A percentile compares a stretch with the other conserved stretches of the same genome.
phyloP scores from a whole-genome alignment of 1,140 invertebrate genomes.

The Lasaia peninsularis region DNA sequence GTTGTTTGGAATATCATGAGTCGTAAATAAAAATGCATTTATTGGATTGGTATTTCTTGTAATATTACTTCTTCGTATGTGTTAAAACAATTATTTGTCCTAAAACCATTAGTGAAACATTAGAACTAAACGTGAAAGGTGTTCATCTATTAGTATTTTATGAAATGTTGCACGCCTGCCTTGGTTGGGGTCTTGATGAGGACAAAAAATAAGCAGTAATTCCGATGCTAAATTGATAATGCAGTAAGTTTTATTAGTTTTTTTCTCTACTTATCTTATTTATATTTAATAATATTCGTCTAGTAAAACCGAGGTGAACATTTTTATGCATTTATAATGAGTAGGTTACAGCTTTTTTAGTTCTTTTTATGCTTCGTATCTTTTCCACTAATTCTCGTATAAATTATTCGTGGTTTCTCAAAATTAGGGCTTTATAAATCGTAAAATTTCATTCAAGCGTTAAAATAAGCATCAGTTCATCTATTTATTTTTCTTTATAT shows the following conservation, averaged over 20 bases:
- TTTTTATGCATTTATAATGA: slow-evolving; percentile 41
- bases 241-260: slow-evolving; percentile 60
- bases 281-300: neutral
- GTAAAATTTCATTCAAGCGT: neutral
- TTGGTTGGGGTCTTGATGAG: slow-evolving; percentile 73
- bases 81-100: slow-evolving; percentile 45
- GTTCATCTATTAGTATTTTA: slow-evolving; percentile 63
- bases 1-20: slow-evolving; percentile 74
- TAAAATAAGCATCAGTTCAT: neutral
- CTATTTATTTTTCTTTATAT: slow-evolving; percentile 34
- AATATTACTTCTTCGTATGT: slow-evolving; percentile 52
- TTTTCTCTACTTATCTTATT: slow-evolving; percentile 6
- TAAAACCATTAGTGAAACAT: slow-evolving; percentile 40
- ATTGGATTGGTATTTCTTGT: slow-evolving; percentile 48
- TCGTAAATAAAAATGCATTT: slow-evolving; percentile 76
- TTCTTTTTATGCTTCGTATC: slow-evolving; percentile 27
- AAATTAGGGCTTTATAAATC: slow-evolving; percentile 4
- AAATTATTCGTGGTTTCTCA: neutral
- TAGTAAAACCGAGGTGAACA: neutral
- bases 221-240: slow-evolving; percentile 74
- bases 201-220: slow-evolving; percentile 76
- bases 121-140: slow-evolving; percentile 43
- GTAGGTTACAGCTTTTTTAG: slow-evolving; percentile 47
- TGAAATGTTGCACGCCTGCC: slow-evolving; percentile 75
- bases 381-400: slow-evolving; percentile 16